phyloP scores from a whole-genome alignment of 1,140 invertebrate genomes.

The Drosophila nikananu region DNA sequence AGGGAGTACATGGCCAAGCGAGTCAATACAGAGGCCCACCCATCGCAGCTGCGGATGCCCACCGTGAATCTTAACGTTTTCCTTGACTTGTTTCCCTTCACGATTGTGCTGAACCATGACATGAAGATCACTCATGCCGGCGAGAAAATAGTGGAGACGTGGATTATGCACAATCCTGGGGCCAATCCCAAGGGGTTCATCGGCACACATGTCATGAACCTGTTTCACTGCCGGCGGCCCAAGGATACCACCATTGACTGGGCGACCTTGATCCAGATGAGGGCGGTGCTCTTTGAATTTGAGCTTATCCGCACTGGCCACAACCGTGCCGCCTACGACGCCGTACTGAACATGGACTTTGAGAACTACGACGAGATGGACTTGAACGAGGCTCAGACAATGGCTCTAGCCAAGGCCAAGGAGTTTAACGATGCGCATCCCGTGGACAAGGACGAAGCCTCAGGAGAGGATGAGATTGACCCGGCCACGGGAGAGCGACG shows the following conservation, averaged over 20 bases:
- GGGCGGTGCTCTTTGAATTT: constrained; percentile 91
- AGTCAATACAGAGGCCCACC: constrained; percentile 86
- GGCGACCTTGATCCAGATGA: constrained; percentile 89
- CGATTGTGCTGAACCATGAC: constrained; percentile 74
- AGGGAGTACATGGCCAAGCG: constrained; percentile 88
- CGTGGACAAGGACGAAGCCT: constrained; percentile 38
- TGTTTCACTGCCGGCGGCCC: constrained; percentile 90
- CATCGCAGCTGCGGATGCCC: constrained; percentile 86
- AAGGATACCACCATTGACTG: constrained; percentile 91
- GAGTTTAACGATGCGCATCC: constrained; percentile 56
- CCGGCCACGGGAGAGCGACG: constrained; percentile 86
- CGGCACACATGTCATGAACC: constrained; percentile 88
- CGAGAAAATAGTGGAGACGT: constrained; percentile 90
- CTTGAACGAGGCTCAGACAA: constrained; percentile 69
- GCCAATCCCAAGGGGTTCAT: constrained; percentile 86
- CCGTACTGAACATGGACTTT: constrained; percentile 73
- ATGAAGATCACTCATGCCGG: constrained; percentile 86
- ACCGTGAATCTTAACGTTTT: constrained; percentile 89
- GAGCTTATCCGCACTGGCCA: constrained; percentile 87
- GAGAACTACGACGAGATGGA: constrained; percentile 77
- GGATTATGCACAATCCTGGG: constrained; percentile 88
- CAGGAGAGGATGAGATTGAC: constrained; percentile 48
- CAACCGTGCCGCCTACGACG: constrained; percentile 71
- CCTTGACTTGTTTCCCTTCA: constrained; percentile 91
- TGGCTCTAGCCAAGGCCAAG: constrained; percentile 55